These are phyloP conservation scores for Pipa parva DNA, from an alignment of 2,113 vertebrate species.

Conservation along the genomic window DNA sequence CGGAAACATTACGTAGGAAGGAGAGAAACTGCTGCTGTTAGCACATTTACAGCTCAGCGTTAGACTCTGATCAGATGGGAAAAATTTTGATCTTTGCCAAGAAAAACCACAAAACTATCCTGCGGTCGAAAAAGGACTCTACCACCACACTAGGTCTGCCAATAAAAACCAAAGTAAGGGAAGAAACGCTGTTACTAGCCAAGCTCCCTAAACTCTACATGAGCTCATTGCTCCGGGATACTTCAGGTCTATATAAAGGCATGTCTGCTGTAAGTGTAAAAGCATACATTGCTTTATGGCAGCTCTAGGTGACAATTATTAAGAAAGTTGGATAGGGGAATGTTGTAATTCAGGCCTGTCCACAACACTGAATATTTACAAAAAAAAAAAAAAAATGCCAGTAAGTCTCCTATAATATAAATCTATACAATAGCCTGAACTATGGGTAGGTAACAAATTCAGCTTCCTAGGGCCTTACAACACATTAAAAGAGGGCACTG, in stretches of 20 bases:
- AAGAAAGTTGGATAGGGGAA: no score
- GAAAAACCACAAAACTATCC: constrained; percentile 31
- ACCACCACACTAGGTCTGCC: constrained; percentile 5
- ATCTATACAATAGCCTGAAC: no score
- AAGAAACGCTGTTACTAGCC: neutral
- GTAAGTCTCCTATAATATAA: no score
- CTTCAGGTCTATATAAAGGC: neutral
- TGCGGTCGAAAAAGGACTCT: constrained; percentile 25
- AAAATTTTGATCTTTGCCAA: constrained; percentile 21
- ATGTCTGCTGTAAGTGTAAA: neutral
- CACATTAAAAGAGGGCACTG: no score
- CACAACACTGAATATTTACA: no score
- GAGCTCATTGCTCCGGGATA: neutral
- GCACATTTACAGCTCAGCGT: constrained; percentile 32
- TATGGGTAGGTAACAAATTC: no score
- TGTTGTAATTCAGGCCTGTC: no score
- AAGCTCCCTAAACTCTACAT: constrained; percentile 8
- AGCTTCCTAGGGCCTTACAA: no score
- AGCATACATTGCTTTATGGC: neutral
- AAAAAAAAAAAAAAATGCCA: no score
- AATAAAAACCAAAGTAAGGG: constrained; percentile 32
- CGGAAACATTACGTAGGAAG: constrained; percentile 34
- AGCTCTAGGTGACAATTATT: neutral
- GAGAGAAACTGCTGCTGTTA: constrained; percentile 33
- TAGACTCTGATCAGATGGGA: constrained; percentile 24